Evolutionary conservation across 2,888 invertebrate species (phyloP).

Genomic region (Pelosia muscerda): DNA sequence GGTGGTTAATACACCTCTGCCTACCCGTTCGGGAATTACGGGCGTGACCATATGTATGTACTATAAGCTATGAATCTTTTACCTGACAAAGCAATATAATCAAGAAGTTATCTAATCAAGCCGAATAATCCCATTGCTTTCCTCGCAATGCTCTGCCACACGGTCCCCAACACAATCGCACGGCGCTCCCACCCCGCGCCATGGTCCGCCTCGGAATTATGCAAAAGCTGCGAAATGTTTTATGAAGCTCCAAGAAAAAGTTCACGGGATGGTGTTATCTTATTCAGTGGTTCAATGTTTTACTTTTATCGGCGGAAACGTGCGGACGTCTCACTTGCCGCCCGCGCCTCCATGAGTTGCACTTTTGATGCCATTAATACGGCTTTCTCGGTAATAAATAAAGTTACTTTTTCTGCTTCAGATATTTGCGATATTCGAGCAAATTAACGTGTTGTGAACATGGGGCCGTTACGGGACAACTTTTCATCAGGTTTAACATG

Average conservation of each 20-base stretch:
- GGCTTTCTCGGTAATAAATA: slow-evolving; percentile 27
- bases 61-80: background rate
- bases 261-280: slow-evolving; percentile 52
- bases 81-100: background rate
- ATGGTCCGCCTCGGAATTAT: slow-evolving; percentile 54
- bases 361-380: slow-evolving; percentile 44
- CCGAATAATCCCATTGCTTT: background rate
- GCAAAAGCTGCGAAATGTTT: slow-evolving; percentile 66
- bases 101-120: background rate
- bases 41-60: too few species aligned
- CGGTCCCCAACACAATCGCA: background rate
- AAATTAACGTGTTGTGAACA: background rate
- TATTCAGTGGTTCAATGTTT: slow-evolving; percentile 55
- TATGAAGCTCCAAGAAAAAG: slow-evolving; percentile 65
- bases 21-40: too few species aligned
- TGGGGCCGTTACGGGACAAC: background rate
- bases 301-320: slow-evolving; percentile 47
- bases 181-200: slow-evolving; percentile 36
- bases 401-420: slow-evolving; percentile 27
- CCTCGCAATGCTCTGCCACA: background rate
- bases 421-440: slow-evolving; percentile 16
- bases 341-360: slow-evolving; percentile 40
- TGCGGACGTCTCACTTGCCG: slow-evolving; percentile 40
- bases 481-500: background rate
- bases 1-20: too few species aligned